These are phyloP conservation scores for Emydoidea blandingii DNA, from an alignment of 2,797 vertebrate genomes.

Conservation along the genomic window DNA sequence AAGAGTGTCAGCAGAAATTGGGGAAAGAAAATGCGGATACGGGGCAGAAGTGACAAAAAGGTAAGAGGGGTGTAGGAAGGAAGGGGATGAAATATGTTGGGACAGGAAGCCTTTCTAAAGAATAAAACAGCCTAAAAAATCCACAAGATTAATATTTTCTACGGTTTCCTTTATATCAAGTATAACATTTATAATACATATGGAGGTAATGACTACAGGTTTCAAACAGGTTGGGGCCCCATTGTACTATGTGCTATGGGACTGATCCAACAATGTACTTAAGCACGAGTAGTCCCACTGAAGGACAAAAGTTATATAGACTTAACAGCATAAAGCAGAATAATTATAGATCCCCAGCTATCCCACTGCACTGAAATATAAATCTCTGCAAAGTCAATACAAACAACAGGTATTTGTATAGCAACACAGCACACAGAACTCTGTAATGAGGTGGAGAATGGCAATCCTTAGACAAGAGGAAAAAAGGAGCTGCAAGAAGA, in stretches of 20 bases:
- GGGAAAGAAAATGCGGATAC: neutral
- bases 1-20: neutral
- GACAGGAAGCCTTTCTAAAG: neutral
- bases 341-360: neutral
- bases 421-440: neutral
- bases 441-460: neutral
- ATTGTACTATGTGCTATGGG: neutral
- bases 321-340: neutral
- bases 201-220: neutral
- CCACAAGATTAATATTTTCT: neutral
- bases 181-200: accelerated
- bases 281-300: accelerated
- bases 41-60: neutral
- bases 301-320: no score
- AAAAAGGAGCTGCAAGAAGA: neutral
- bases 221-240: neutral
- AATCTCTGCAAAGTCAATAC: neutral
- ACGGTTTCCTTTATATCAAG: neutral
- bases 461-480: neutral
- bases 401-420: neutral
- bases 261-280: neutral
- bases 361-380: neutral
- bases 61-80: neutral
- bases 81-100: no score
- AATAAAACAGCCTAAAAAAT: neutral